These are phyloP conservation scores for Zosterops borbonicus DNA, from an alignment of 2,113 vertebrate species.

Conservation along the genomic window DNA sequence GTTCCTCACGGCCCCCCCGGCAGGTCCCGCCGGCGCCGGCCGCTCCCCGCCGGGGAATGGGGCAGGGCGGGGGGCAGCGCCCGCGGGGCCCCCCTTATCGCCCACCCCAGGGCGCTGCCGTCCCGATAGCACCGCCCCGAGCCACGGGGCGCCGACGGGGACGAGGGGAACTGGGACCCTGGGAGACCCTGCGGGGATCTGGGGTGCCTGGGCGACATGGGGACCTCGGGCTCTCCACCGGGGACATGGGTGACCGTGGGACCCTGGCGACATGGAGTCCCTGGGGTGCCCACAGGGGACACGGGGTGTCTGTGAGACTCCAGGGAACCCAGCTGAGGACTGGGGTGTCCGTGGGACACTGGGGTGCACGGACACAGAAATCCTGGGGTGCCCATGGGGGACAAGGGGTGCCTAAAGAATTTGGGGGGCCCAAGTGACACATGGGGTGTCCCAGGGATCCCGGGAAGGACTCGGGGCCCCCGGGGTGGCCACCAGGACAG, in stretches of 20 bases:
- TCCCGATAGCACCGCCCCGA: not conserved
- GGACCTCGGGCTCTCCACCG: not conserved
- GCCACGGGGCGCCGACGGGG: not conserved
- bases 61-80: slow-evolving; percentile 50
- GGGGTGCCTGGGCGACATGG: not conserved
- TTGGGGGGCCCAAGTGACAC: not conserved
- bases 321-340: too few relatives aligned
- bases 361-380: too few relatives aligned
- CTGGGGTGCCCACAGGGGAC: not conserved
- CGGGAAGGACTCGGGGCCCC: too few relatives aligned
- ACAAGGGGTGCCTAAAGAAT: not conserved
- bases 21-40: not conserved
- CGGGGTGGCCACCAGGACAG: not conserved
- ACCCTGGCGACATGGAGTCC: not conserved
- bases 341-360: not conserved
- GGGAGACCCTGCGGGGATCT: not conserved
- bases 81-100: slow-evolving; percentile 42
- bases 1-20: not conserved
- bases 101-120: slow-evolving; percentile 22
- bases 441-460: not conserved
- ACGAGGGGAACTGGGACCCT: not conserved
- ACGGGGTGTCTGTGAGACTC: too few relatives aligned
- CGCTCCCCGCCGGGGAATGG: slow-evolving; percentile 56
- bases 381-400: not conserved
- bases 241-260: not conserved